A percentile compares a stretch with the other conserved stretches of the same genome.
These are phyloP conservation scores for Blastobasis lacticolella DNA, from an alignment of 2,888 invertebrate species.

Conservation along the genomic window DNA sequence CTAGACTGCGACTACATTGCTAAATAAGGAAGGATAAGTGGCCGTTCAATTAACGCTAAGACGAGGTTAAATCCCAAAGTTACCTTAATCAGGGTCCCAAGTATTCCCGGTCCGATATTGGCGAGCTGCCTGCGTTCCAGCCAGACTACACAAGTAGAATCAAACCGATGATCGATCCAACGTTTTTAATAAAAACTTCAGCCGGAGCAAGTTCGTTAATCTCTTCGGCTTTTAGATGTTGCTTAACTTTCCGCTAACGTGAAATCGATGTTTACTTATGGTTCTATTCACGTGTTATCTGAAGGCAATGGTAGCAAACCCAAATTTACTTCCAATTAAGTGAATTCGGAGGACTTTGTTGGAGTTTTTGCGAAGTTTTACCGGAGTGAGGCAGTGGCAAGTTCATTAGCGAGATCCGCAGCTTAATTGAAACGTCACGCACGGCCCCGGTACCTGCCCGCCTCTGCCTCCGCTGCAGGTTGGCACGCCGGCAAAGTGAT, in stretches of 20 bases:
- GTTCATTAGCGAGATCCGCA: slow-evolving; percentile 48
- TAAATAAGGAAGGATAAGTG: too few relatives aligned
- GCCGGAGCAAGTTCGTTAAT: slow-evolving; percentile 14
- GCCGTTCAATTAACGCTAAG: too few relatives aligned
- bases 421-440: slow-evolving; percentile 53
- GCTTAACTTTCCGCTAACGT: not conserved
- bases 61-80: too few relatives aligned
- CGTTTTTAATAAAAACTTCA: slow-evolving; percentile 31
- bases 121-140: too few relatives aligned
- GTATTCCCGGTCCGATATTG: too few relatives aligned
- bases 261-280: too few relatives aligned
- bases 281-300: too few relatives aligned
- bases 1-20: too few relatives aligned
- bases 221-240: slow-evolving; percentile 12
- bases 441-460: too few relatives aligned
- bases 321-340: slow-evolving; percentile 32
- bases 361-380: slow-evolving; percentile 42
- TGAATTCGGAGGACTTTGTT: slow-evolving; percentile 28
- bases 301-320: slow-evolving; percentile 11
- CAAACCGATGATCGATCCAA: slow-evolving; percentile 15
- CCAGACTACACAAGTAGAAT: not conserved
- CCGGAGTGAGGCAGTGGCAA: slow-evolving; percentile 10
- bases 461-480: too few relatives aligned
- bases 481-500: too few relatives aligned
- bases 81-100: too few relatives aligned